A percentile compares a stretch with the other conserved stretches of the same genome.
Evolutionary conservation across 2,113 vertebrate genomes (phyloP).

Genomic region (Rhynchomys soricoides): DNA sequence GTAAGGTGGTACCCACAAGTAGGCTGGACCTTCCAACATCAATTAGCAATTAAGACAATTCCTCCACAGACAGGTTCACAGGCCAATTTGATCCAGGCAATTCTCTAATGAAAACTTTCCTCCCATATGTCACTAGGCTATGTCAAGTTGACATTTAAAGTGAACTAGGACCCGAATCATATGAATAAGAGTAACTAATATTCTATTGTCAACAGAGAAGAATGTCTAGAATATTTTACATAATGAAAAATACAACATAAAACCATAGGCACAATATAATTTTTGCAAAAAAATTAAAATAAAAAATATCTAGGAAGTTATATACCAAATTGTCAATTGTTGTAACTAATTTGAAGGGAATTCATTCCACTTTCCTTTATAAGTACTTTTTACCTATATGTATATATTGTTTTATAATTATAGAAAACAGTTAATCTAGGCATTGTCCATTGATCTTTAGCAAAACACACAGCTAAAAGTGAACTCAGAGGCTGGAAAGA

Average conservation of each 20-base stretch:
- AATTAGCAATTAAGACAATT: background rate
- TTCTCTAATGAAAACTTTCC: background rate
- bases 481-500: constrained; percentile 57
- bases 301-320: constrained; percentile 45
- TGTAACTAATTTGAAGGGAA: background rate
- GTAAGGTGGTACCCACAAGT: background rate
- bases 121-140: background rate
- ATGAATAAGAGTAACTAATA: constrained; percentile 13
- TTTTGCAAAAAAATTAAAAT: background rate
- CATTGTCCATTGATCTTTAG: constrained; percentile 73
- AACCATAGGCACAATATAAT: background rate
- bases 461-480: constrained; percentile 81
- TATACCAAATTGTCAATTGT: background rate
- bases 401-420: constrained; percentile 54
- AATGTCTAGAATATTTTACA: constrained; percentile 11
- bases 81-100: background rate
- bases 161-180: background rate
- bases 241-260: constrained; percentile 10
- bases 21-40: background rate
- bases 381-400: constrained; percentile 36
- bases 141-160: background rate
- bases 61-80: background rate
- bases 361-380: constrained; percentile 45
- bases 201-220: constrained; percentile 19
- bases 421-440: constrained; percentile 55